Evolutionary conservation across 2,113 vertebrate genomes (phyloP), one percentile per base, ranked within the genome.

Genomic region (Dasypus novemcinctus): DNA sequence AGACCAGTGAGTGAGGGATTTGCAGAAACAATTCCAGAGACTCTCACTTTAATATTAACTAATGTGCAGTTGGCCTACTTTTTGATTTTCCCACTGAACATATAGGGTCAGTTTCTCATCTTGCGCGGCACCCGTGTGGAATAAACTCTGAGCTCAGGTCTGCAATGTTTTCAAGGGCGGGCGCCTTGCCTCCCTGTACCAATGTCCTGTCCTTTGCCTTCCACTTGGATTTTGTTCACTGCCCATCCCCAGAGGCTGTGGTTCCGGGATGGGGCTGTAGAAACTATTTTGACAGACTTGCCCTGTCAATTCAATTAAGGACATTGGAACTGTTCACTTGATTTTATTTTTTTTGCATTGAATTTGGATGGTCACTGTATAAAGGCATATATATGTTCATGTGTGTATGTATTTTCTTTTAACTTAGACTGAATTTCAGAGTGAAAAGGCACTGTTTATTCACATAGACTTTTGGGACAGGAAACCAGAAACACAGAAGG

Each of bases 41-140:
- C 97, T 98, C 97, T 97, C 97, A 96, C 97, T 98, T 98, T 98
- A 98, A 98, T 98, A 98, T 98, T 98, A 98, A 97, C 97, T 97
- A 98, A 98, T 97, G 96, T 97, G 97, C 96, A 98, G 95, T 98
- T 98, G 97, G 97, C 97, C 97, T 98, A 98, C 96, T 98, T 98
- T 98, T 95, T 97, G 96, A 97, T 98, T 98, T 96, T 98, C 97
- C 97, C 97, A 98, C 96, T 98, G 97, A 97, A 97, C 97, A 97
- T 98, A 98, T 95, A 97, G 96, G 97, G 97, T 98, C 97, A 98
- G 97, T 94, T 97, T 97, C 97, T 98, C 97, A 98, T 98, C 97
- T 98, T 96, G 96, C 97, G 82, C 0, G 71, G 95, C 91, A 90
- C 95, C 97, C 92, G 96, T 96, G 96, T 75, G 96, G 97, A 93